Evolutionary conservation across 2,888 invertebrate species (phyloP).

Genomic region (Apodemia zela): DNA sequence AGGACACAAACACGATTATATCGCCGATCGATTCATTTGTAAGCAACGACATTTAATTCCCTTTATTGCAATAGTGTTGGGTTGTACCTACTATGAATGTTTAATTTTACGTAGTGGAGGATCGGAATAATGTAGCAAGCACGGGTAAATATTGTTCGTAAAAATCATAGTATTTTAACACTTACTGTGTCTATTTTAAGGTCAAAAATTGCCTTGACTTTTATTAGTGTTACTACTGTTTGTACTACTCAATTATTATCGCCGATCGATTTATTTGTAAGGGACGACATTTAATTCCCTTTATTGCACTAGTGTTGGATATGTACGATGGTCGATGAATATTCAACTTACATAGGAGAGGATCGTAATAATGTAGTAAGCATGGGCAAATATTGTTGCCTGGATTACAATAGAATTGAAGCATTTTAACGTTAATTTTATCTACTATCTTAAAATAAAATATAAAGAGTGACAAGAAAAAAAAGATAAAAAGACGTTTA

Average conservation of each 20-base stretch:
- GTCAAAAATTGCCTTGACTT: too few relatives aligned
- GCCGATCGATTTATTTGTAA: slow-evolving; percentile 8
- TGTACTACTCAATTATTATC: neutral
- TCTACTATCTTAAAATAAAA: too few relatives aligned
- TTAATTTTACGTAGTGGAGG: neutral
- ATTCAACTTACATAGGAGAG: neutral
- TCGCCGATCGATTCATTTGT: slow-evolving; percentile 10
- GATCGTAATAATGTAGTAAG: neutral
- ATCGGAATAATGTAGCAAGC: neutral
- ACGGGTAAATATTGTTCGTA: too few relatives aligned
- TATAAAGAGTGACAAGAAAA: too few relatives aligned
- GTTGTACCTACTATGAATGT: neutral
- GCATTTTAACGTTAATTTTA: too few relatives aligned
- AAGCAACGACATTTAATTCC: slow-evolving; percentile 1
- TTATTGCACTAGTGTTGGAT: neutral
- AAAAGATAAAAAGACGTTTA: too few relatives aligned
- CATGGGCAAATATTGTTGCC: too few relatives aligned
- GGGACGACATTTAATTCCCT: neutral
- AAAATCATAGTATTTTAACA: too few relatives aligned
- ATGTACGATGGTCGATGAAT: neutral
- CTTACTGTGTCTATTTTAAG: too few relatives aligned
- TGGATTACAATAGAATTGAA: too few relatives aligned
- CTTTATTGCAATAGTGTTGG: neutral
- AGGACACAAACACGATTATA: slow-evolving; percentile 6
- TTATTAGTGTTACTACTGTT: too few relatives aligned